Evolutionary conservation across 35 echinoderm and acorn worm genomes (phyloP).

Genomic region (Strongylocentrotus purpuratus): DNA sequence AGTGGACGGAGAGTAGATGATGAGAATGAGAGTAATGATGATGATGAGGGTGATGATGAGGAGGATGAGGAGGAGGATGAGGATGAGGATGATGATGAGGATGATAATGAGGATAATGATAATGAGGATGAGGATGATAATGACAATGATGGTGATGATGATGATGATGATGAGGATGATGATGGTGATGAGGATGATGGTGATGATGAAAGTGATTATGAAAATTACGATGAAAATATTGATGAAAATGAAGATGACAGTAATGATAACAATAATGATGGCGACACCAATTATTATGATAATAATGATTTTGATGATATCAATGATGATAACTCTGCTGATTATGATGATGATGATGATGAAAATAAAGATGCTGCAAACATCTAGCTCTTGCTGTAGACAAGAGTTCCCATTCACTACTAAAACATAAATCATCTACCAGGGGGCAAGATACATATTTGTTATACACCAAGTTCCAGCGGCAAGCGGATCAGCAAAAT

Average conservation of each 20-base stretch:
- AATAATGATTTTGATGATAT: too few species aligned
- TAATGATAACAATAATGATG: conserved; percentile 7
- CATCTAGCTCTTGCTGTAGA: not conserved
- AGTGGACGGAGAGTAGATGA: not conserved
- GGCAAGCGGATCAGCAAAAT: not conserved
- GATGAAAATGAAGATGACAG: not conserved
- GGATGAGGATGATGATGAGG: not conserved
- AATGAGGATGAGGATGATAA: not conserved
- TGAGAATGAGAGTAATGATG: not conserved
- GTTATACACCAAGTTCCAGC: not conserved
- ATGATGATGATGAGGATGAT: not conserved
- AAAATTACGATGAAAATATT: not conserved
- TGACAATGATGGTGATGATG: not conserved
- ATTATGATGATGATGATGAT: too few species aligned
- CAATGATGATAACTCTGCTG: too few species aligned
- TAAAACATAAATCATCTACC: not conserved
- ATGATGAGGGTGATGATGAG: conserved; percentile 1
- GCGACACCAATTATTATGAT: not conserved
- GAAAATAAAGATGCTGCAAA: not conserved
- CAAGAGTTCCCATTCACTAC: not conserved
- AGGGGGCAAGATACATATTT: not conserved
- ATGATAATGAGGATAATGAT: not conserved
- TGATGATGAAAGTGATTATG: not conserved
- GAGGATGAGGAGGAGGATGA: not conserved
- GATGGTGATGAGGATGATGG: not conserved